Evolutionary conservation across 2,113 vertebrate species (phyloP).

Genomic region (Periophthalmus modestus): DNA sequence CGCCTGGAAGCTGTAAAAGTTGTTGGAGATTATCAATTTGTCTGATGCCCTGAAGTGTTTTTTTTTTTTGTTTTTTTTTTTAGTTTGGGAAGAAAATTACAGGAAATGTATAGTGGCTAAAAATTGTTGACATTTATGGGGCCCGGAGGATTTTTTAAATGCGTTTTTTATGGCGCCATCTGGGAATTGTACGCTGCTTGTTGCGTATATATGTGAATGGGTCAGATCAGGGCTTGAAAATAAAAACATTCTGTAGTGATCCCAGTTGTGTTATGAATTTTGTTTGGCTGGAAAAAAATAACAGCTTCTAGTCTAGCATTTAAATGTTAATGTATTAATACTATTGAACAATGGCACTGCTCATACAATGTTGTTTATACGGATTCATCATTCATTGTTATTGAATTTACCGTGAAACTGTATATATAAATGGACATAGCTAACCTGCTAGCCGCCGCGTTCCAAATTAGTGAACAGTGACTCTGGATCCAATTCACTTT

Average conservation of each 20-base stretch:
- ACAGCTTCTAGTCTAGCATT: not conserved
- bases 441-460: too few species aligned
- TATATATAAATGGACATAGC: too few species aligned
- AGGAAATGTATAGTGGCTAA: not conserved
- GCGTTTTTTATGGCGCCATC: not conserved
- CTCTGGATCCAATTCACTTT: too few species aligned
- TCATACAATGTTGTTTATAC: too few species aligned
- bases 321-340: not conserved
- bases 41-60: not conserved
- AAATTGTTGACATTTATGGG: not conserved
- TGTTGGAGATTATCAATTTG: constrained; percentile 4
- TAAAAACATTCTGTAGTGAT: not conserved
- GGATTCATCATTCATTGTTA: too few species aligned
- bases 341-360: not conserved
- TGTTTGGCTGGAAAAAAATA: not conserved
- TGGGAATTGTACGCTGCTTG: not conserved
- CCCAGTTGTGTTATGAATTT: not conserved
- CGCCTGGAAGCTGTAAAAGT: not conserved
- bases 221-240: not conserved
- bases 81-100: not conserved
- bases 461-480: too few species aligned
- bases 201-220: not conserved
- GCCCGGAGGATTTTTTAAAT: not conserved
- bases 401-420: too few species aligned
- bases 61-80: not conserved